These are phyloP conservation scores for Cyclura pinguis DNA, from an alignment of 2,797 vertebrate species.

Conservation along the genomic window DNA sequence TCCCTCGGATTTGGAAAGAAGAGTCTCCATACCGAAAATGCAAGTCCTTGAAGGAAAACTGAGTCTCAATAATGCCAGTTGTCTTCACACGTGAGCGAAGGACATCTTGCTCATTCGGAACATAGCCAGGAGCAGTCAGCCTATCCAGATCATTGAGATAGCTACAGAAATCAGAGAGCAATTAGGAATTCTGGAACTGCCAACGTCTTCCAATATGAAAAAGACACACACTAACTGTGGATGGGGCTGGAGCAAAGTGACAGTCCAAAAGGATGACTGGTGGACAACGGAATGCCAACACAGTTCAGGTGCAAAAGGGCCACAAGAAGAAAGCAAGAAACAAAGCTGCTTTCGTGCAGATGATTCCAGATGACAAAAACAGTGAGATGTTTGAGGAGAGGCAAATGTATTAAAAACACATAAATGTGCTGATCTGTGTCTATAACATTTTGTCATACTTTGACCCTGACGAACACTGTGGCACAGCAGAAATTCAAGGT, in stretches of 20 bases:
- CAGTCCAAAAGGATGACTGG: too few relatives aligned
- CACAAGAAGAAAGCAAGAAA: not conserved
- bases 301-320: too few relatives aligned
- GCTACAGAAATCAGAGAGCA: slow-evolving; percentile 51
- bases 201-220: not conserved
- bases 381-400: not conserved
- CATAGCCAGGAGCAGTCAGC: slow-evolving; percentile 72
- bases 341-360: not conserved
- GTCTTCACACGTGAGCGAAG: slow-evolving; percentile 81
- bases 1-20: not conserved
- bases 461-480: not conserved
- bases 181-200: too few relatives aligned
- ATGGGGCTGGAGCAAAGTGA: too few relatives aligned
- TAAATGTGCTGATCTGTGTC: not conserved
- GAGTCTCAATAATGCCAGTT: slow-evolving; percentile 82
- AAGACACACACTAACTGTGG: too few relatives aligned
- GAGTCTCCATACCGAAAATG: slow-evolving; percentile 76
- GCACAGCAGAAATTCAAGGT: not conserved
- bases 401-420: not conserved
- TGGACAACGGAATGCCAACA: not conserved
- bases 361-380: not conserved
- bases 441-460: not conserved
- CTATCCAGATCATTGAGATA: slow-evolving; percentile 81
- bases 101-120: slow-evolving; percentile 81
- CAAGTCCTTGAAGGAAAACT: slow-evolving; percentile 83